A percentile compares a stretch with the other conserved stretches of the same genome.
These are phyloP conservation scores for Ooceraea biroi DNA, from an alignment of 1,140 invertebrate genomes.

Conservation along the genomic window DNA sequence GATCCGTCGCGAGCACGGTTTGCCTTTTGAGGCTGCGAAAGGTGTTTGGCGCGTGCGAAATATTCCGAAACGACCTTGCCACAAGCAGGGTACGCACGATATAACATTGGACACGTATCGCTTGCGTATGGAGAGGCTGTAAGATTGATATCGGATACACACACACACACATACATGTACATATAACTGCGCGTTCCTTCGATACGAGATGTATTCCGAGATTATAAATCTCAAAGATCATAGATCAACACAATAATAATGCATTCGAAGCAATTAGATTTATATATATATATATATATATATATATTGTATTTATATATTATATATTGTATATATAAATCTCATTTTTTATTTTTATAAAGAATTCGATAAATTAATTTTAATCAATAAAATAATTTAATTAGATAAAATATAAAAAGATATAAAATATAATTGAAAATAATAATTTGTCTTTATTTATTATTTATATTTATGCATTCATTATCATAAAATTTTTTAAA, in stretches of 20 bases:
- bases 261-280: background rate
- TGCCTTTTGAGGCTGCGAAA: constrained; percentile 66
- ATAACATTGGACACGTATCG: background rate
- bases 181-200: background rate
- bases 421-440: background rate
- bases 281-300: too few species aligned
- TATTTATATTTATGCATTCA: background rate
- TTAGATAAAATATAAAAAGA: too few species aligned
- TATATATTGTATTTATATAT: too few species aligned
- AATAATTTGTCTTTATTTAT: background rate
- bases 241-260: background rate
- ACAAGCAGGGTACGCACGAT: constrained; percentile 56
- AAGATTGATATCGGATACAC: constrained; percentile 44
- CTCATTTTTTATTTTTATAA: too few species aligned
- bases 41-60: constrained; percentile 68
- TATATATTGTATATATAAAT: background rate
- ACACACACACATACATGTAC: too few species aligned
- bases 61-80: constrained; percentile 67
- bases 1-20: constrained; percentile 34
- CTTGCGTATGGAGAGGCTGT: background rate
- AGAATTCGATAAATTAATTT: too few species aligned
- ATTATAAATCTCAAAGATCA: constrained; percentile 2
- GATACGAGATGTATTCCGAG: constrained; percentile 2
- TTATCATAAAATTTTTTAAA: background rate
- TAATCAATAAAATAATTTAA: too few species aligned